Evolutionary conservation across 1,140 invertebrate species (phyloP).

Genomic region (Eufriesea mexicana): DNA sequence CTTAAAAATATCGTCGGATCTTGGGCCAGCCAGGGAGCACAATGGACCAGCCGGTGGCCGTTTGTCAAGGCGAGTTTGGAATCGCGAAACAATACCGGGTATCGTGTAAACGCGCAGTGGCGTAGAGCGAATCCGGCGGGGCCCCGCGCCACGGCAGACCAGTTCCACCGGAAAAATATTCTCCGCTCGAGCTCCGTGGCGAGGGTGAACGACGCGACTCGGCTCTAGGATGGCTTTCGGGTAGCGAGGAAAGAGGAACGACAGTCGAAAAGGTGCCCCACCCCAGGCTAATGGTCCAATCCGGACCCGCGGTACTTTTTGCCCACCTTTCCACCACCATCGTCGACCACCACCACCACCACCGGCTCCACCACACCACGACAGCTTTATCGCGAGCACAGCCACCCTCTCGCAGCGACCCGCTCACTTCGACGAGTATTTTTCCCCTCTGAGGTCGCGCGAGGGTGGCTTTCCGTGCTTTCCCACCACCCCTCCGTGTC

Average conservation of each 20-base stretch:
- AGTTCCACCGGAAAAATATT: constrained; percentile 48
- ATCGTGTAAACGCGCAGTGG: constrained; percentile 52
- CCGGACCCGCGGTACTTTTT: constrained; percentile 76
- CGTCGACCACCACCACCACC: constrained; percentile 32
- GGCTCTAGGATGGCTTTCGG: constrained; percentile 48
- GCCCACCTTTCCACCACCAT: constrained; percentile 69
- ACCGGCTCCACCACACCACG: constrained; percentile 1
- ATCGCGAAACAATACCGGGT: constrained; percentile 54
- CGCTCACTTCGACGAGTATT: constrained; percentile 76
- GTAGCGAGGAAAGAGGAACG: constrained; percentile 47
- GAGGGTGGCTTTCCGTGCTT: constrained; percentile 69
- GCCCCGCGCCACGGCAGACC: constrained; percentile 5
- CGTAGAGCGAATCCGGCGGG: constrained; percentile 11
- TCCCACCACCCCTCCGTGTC: constrained; percentile 45
- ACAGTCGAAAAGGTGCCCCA: constrained; percentile 74
- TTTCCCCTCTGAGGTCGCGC: constrained; percentile 81
- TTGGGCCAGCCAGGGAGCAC: background rate
- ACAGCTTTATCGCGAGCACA: constrained; percentile 35
- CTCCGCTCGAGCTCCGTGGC: constrained; percentile 29
- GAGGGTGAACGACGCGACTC: constrained; percentile 27
- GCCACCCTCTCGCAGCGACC: constrained; percentile 71
- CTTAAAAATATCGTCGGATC: constrained; percentile 3
- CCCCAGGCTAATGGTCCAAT: constrained; percentile 76
- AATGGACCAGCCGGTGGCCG: background rate
- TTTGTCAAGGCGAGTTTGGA: constrained; percentile 56